These are phyloP conservation scores for Xylocampa areola DNA, from an alignment of 2,888 invertebrate species.

Conservation along the genomic window DNA sequence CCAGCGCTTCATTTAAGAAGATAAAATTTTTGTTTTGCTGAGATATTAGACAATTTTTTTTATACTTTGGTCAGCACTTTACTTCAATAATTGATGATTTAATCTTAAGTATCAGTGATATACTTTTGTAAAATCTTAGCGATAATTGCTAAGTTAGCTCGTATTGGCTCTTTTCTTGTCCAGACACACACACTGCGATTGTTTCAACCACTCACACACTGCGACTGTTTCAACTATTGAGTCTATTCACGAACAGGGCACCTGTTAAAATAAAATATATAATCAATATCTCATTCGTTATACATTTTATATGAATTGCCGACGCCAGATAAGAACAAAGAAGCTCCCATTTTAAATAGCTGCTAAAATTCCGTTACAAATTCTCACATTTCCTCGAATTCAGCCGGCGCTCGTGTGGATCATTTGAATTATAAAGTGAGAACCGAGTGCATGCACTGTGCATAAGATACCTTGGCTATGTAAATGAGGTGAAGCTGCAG, in stretches of 20 bases:
- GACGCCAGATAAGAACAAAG: conserved; percentile 48
- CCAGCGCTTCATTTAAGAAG: conserved; percentile 63
- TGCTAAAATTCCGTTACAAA: conserved; percentile 83
- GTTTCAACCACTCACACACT: too few species aligned
- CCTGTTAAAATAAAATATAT: conserved; percentile 25
- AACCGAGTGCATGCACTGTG: conserved; percentile 84
- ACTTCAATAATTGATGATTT: too few species aligned
- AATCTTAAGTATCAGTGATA: too few species aligned
- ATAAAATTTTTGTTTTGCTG: conserved; percentile 42
- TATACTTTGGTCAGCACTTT: too few species aligned
- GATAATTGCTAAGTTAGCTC: too few species aligned
- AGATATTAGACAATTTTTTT: too few species aligned
- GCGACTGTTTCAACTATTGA: too few species aligned
- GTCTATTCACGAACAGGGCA: too few species aligned
- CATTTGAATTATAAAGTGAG: conserved; percentile 89
- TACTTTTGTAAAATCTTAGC: too few species aligned
- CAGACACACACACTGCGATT: too few species aligned
- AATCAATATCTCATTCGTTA: too few species aligned
- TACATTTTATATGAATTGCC: conserved; percentile 19
- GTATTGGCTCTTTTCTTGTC: too few species aligned
- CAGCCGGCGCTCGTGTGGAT: conserved; percentile 75
- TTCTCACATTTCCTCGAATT: conserved; percentile 86
- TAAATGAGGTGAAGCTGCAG: conserved; percentile 80
- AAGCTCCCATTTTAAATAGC: conserved; percentile 53
- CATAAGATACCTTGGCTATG: conserved; percentile 84